These are phyloP conservation scores for Cerastis rubricosa DNA, from an alignment of 2,888 invertebrate genomes.

Conservation along the genomic window DNA sequence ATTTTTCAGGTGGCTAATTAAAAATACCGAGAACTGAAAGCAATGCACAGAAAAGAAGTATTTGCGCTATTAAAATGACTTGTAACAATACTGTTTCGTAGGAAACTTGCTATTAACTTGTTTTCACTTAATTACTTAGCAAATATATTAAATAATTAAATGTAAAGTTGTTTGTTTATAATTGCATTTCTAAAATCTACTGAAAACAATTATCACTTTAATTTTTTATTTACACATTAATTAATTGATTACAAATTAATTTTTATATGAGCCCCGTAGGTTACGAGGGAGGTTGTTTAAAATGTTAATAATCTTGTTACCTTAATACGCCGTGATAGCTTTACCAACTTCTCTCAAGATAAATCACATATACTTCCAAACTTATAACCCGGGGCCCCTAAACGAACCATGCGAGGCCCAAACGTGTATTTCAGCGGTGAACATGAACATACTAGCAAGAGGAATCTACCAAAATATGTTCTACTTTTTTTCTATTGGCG, in stretches of 20 bases:
- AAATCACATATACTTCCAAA: conserved; percentile 38
- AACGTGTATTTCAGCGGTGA: conserved; percentile 49
- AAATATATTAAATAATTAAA: not conserved
- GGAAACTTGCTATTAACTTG: not conserved
- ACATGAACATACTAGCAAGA: conserved; percentile 37
- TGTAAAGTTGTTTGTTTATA: not conserved
- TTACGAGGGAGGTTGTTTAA: conserved; percentile 17
- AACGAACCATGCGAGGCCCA: too few relatives aligned
- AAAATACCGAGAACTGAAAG: conserved; percentile 23
- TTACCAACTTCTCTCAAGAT: conserved; percentile 39
- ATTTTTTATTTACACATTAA: not conserved
- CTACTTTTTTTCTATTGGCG: conserved; percentile 62
- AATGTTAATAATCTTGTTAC: conserved; percentile 48
- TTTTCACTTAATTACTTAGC: not conserved
- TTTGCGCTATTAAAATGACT: not conserved
- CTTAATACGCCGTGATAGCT: conserved; percentile 27
- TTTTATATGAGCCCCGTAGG: not conserved
- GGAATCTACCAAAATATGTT: conserved; percentile 55
- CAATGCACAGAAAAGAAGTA: not conserved
- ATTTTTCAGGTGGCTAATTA: conserved; percentile 4
- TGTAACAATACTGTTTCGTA: not conserved
- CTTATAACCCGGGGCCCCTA: conserved; percentile 39
- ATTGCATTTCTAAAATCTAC: not conserved
- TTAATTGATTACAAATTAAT: not conserved
- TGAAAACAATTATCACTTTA: not conserved